These are phyloP conservation scores for Enoplosus armatus DNA, from an alignment of 2,797 vertebrate genomes.

Conservation along the genomic window DNA sequence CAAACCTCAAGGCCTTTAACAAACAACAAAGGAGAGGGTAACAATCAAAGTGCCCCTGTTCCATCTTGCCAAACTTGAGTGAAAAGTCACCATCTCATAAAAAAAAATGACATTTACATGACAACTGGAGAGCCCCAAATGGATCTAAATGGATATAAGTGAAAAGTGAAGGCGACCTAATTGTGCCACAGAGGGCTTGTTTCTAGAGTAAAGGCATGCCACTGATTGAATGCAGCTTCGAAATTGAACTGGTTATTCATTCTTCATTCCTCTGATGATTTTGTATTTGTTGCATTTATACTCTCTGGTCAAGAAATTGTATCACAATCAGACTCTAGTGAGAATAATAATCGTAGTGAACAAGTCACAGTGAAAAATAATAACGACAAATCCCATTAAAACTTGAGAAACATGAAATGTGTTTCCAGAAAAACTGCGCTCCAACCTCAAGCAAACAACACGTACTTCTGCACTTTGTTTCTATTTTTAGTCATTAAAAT, in stretches of 20 bases:
- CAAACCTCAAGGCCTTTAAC: slow-evolving; percentile 75
- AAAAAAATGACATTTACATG: slow-evolving; percentile 43
- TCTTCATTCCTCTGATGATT: not conserved
- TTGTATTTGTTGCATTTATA: not conserved
- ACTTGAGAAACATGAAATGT: not conserved
- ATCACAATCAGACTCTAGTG: not conserved
- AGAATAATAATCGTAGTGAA: not conserved
- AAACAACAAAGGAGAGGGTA: slow-evolving; percentile 71
- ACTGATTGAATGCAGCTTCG: slow-evolving; percentile 20
- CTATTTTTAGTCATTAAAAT: not conserved
- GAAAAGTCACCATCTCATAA: slow-evolving; percentile 53
- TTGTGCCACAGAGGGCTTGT: slow-evolving; percentile 34
- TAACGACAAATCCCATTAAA: not conserved
- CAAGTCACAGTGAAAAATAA: not conserved
- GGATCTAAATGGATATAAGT: slow-evolving; percentile 44
- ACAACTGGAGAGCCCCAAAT: slow-evolving; percentile 43
- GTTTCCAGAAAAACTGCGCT: not conserved
- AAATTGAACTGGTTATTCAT: not conserved
- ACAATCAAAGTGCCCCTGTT: slow-evolving; percentile 70
- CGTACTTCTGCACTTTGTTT: not conserved
- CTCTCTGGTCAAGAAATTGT: not conserved
- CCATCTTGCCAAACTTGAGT: slow-evolving; percentile 59
- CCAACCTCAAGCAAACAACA: not conserved
- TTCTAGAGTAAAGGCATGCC: slow-evolving; percentile 15
- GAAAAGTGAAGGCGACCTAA: slow-evolving; percentile 42